Percentiles rank a stretch among this genome's conserved stretches.
phyloP scores from a whole-genome alignment of 2,113 vertebrate species.

The Canis aureus region DNA sequence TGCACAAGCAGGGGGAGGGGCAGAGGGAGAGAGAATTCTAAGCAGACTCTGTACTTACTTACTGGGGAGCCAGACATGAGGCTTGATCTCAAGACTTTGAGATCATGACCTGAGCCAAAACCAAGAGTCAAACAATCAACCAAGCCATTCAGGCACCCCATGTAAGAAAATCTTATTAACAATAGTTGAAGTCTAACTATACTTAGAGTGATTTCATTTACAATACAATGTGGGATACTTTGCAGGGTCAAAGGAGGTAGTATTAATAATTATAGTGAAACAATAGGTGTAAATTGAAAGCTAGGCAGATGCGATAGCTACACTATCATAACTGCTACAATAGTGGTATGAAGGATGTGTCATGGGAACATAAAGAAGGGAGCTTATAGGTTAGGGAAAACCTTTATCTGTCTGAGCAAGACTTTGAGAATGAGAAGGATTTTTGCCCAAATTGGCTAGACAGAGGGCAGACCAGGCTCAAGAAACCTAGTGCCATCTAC shows the following conservation, averaged over 20 bases:
- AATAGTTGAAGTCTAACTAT: neutral
- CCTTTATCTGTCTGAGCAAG: slow-evolving; percentile 7
- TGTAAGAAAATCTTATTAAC: neutral
- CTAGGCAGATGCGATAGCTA: neutral
- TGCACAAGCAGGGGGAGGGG: neutral
- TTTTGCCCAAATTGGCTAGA: neutral
- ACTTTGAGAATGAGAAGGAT: neutral
- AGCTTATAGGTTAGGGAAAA: neutral
- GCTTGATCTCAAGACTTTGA: neutral
- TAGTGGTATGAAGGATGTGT: neutral
- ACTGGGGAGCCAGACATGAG: neutral
- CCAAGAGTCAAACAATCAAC: neutral
- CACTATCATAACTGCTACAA: neutral
- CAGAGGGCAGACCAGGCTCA: neutral
- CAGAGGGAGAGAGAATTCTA: neutral
- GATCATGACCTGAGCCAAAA: neutral
- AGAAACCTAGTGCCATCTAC: neutral
- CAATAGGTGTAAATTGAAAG: neutral
- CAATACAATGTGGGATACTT: neutral
- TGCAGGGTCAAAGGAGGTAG: neutral
- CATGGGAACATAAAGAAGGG: neutral
- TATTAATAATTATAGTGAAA: neutral
- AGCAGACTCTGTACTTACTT: neutral
- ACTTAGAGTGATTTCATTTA: neutral
- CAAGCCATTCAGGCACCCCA: neutral